Base-by-base conservation (phyloP, 2,797 vertebrate genomes). In the Aphelocoma californica region DNA sequence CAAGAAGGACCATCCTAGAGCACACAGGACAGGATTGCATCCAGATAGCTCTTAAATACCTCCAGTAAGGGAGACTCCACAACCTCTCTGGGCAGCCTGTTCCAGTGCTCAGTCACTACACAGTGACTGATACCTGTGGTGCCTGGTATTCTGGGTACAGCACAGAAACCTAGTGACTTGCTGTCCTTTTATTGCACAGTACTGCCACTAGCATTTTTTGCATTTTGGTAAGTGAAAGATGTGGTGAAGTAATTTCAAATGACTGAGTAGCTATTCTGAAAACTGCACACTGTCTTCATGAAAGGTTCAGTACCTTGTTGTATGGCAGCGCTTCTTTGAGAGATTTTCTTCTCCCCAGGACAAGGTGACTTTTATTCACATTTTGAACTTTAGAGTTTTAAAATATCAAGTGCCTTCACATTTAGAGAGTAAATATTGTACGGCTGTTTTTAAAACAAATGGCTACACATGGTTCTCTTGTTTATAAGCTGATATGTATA, bases 281-380 rank as follows among this genome's bases (percentile, higher is more conserved):
- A 77, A 78, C 28, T 5, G 6, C 1, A 0, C 2, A 0, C 17
- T 56, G 32, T 20, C 29, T 61, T 53, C 74, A 16, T 81, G 34
- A n/a, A 15, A 79, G 23, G 10, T 50, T 89, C 21, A 24, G 38
- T 53, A 38, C 17, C 32, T 71, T 20, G 4, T 24, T 72, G 28
- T 62, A 34, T 62, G 61, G 14, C 31, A 84, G 1, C 0, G 0
- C 34, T 66, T 58, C 45, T 62, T 36, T 3, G 13, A 28, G 5
- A 29, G 7, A 58, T 58, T 71, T 78, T 29, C 10, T 48, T 71
- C 38, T 81, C 12, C 32, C 29, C 5, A 1, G 18, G 38, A 34
- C 11, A 53, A 69, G 23, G 14, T 47, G 45, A 64, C n/a, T n/a
- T 4, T 57, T 29, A 44, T 1, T 94, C 14, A 9, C 0, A 0